Base-by-base conservation (phyloP, 2,888 invertebrate genomes). In the Drosophila melanosoma region DNA sequence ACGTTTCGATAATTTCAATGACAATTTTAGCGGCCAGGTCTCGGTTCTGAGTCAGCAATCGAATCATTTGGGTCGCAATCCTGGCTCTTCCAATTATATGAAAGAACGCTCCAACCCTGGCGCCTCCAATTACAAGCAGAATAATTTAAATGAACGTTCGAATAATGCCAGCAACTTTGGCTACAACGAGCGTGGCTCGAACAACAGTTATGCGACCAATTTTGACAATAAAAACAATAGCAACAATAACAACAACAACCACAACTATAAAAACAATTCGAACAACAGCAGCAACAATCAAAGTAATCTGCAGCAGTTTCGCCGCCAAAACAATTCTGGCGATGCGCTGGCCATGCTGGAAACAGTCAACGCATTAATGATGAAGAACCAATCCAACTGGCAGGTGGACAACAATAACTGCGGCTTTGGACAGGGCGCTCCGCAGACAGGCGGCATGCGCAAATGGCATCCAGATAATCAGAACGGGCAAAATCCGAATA, bases 391-490 rank as follows among this genome's bases (percentile, higher is more conserved):
- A 35, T 59, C 77, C 23, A 70, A 67, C 42, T 79, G 75, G 79
- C 79, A 71, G 42, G 66, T 67, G 33, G 79, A 79, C 52, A 78
- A 71, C 38, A 76, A 58, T n/a, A 71, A 49, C n/a, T 53, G 38
- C 12, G 56, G 56, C n/a, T 62, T 76, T 17, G 58, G 54, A 3
- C 59, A 38, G 17, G 42, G 57, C 11, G 64, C 48, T 26, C 26
- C 40, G 10, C 70, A 64, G 32, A 10, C 20, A 0, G 51, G 35
- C 5, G 61, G 36, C 15, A 48, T 56, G 42, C 62, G 73, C 35
- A 76, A 71, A 20, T 59, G 69, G 40, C 59, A 11, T 40, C 26
- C 56, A 1, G 67, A 49, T 12, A 58, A 51, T 15, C 49, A 32
- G 3, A 7, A 3, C 4, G 54, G 23, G 2, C 17, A 32, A 42